phyloP scores from a whole-genome alignment of 2,797 vertebrate species.

The Diplodus sargus region DNA sequence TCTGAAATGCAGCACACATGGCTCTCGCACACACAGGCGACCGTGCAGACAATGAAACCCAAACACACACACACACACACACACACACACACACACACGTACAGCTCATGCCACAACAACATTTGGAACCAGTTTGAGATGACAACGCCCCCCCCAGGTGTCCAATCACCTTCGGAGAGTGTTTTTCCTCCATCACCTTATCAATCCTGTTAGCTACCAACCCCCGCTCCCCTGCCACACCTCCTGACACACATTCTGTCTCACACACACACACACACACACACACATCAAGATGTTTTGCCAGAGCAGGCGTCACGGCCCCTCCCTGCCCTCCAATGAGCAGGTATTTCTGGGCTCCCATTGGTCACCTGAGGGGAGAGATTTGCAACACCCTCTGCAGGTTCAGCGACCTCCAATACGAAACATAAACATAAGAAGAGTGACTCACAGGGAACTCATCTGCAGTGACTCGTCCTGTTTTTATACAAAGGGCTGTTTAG shows the following conservation, averaged over 20 bases:
- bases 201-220: slow-evolving; percentile 39
- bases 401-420: slow-evolving; percentile 63
- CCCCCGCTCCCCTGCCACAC: slow-evolving; percentile 38
- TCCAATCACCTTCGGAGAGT: slow-evolving; percentile 34
- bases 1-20: slow-evolving; percentile 54
- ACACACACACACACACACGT: slow-evolving; percentile 1
- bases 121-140: slow-evolving; percentile 44
- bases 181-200: slow-evolving; percentile 55
- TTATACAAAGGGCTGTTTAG: neutral
- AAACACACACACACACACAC: slow-evolving; percentile 36
- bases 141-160: slow-evolving; percentile 1
- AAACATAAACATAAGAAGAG: slow-evolving; percentile 35
- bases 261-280: slow-evolving; percentile 1
- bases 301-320: neutral
- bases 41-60: slow-evolving; percentile 33
- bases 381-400: slow-evolving; percentile 57
- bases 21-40: slow-evolving; percentile 24
- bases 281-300: slow-evolving; percentile 47
- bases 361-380: slow-evolving; percentile 63
- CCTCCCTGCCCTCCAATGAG: slow-evolving; percentile 51
- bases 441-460: slow-evolving; percentile 27
- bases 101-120: slow-evolving; percentile 18
- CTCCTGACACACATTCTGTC: slow-evolving; percentile 40
- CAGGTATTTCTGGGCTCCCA: slow-evolving; percentile 67
- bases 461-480: slow-evolving; percentile 15